These are phyloP conservation scores for Lepidurus apus DNA, from an alignment of 1,140 invertebrate genomes.

Conservation along the genomic window DNA sequence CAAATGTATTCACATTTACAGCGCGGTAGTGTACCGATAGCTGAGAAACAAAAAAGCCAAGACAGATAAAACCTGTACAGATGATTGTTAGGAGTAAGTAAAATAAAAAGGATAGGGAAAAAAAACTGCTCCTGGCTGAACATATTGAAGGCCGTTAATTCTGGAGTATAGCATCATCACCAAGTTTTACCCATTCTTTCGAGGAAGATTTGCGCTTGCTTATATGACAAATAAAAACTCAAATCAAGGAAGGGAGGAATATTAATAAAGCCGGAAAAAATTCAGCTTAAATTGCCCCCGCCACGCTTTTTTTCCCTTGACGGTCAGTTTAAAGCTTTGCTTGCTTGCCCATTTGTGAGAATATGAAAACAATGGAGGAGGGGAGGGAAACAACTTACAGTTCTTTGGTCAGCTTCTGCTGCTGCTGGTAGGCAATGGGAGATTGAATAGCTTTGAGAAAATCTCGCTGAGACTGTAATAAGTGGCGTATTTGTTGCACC, in stretches of 20 bases:
- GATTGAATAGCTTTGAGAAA: conserved; percentile 87
- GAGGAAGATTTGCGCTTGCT: conserved; percentile 21
- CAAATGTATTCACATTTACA: conserved; percentile 22
- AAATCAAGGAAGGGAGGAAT: not conserved
- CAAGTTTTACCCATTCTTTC: not conserved
- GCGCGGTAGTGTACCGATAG: conserved; percentile 1
- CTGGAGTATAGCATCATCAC: conserved; percentile 6
- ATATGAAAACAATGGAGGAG: not conserved
- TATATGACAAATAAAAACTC: conserved; percentile 15
- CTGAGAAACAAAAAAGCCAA: conserved; percentile 19
- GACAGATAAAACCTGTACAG: conserved; percentile 19
- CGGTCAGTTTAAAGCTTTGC: not conserved
- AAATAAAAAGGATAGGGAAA: not conserved
- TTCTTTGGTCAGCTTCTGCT: conserved; percentile 42
- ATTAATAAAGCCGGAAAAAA: not conserved
- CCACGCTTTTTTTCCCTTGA: not conserved
- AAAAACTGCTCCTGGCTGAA: not conserved
- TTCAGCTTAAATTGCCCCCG: not conserved
- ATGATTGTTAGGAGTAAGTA: conserved; percentile 22
- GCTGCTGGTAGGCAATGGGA: conserved; percentile 85
- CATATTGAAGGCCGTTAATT: conserved; percentile 10
- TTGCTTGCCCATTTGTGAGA: not conserved
- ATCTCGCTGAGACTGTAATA: conserved; percentile 83
- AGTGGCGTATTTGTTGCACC: conserved; percentile 71
- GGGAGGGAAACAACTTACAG: conserved; percentile 1